phyloP scores from a whole-genome alignment of 2,797 vertebrate genomes.

The Sebastes matsubarae region DNA sequence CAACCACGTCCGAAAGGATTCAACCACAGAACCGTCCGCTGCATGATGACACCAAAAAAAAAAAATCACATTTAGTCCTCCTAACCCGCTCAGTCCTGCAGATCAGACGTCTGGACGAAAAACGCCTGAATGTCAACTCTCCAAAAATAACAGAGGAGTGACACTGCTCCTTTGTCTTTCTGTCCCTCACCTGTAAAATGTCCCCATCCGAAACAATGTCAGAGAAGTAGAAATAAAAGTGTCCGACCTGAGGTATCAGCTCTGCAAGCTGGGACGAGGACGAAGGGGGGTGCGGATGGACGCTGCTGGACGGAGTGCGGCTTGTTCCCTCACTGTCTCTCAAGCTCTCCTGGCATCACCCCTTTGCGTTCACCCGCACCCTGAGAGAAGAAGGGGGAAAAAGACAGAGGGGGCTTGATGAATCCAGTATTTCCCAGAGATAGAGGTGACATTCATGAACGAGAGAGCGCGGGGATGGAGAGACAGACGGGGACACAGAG shows the following conservation, averaged over 20 bases:
- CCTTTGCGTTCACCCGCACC: constrained; percentile 55
- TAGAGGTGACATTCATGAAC: constrained; percentile 85
- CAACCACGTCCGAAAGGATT: constrained; percentile 17
- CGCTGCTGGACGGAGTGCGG: constrained; percentile 27
- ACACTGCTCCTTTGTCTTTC: constrained; percentile 24
- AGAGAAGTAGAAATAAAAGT: constrained; percentile 52
- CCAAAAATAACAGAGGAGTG: constrained; percentile 15
- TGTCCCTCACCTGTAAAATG: constrained; percentile 51
- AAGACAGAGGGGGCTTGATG: constrained; percentile 61
- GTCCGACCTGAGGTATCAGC: constrained; percentile 69
- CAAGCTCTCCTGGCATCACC: constrained; percentile 62
- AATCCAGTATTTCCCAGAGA: constrained; percentile 75
- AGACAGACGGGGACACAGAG: constrained; percentile 51
- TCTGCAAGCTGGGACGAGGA: constrained; percentile 53
- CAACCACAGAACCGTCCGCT: neutral
- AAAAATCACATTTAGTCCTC: constrained; percentile 27
- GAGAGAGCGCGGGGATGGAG: constrained; percentile 46
- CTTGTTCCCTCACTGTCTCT: constrained; percentile 44
- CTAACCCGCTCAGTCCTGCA: constrained; percentile 13
- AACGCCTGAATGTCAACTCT: constrained; percentile 34
- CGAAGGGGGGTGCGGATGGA: constrained; percentile 41
- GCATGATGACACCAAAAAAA: neutral
- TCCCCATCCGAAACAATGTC: constrained; percentile 37
- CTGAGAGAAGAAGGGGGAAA: constrained; percentile 51
- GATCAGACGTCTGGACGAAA: constrained; percentile 2